Conservation (phyloP, 2,797 vertebrate species). For the Enteromius anoplus region DNA sequence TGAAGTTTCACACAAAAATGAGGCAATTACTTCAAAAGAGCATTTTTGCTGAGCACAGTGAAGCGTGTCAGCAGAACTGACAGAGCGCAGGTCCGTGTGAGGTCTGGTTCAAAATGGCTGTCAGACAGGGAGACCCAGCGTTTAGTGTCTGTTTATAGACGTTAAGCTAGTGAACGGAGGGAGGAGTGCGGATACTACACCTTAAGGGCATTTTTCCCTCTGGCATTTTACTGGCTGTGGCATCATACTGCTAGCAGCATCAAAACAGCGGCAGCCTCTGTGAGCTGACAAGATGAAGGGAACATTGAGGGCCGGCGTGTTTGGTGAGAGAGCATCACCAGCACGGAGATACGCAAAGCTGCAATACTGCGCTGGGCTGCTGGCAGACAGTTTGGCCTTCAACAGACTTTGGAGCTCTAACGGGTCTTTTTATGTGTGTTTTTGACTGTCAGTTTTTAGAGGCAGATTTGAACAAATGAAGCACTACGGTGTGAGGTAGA, state of each 20-base stretch:
- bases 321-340: constrained; percentile 35
- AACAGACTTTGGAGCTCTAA: neutral
- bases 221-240: constrained; percentile 53
- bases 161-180: constrained; percentile 48
- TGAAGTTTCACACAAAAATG: neutral
- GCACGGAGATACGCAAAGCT: constrained; percentile 22
- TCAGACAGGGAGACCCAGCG: constrained; percentile 42
- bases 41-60: constrained; percentile 36
- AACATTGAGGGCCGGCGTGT: constrained; percentile 29
- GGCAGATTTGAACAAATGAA: constrained; percentile 14
- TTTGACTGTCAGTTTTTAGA: neutral
- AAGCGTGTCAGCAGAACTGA: constrained; percentile 43
- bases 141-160: constrained; percentile 56
- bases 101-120: constrained; percentile 44
- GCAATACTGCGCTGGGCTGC: neutral
- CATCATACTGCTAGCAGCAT: constrained; percentile 55
- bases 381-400: constrained; percentile 16
- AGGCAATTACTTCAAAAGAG: constrained; percentile 37
- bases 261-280: constrained; percentile 46
- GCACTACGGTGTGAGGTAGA: neutral
- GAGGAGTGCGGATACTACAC: constrained; percentile 57
- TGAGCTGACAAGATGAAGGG: constrained; percentile 48
- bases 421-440: neutral
- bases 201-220: constrained; percentile 64
- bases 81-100: constrained; percentile 30